Evolutionary conservation across 2,113 vertebrate species (phyloP), one percentile per base, ranked within the genome.

Genomic region (Brachyhypopomus occidentalis): DNA sequence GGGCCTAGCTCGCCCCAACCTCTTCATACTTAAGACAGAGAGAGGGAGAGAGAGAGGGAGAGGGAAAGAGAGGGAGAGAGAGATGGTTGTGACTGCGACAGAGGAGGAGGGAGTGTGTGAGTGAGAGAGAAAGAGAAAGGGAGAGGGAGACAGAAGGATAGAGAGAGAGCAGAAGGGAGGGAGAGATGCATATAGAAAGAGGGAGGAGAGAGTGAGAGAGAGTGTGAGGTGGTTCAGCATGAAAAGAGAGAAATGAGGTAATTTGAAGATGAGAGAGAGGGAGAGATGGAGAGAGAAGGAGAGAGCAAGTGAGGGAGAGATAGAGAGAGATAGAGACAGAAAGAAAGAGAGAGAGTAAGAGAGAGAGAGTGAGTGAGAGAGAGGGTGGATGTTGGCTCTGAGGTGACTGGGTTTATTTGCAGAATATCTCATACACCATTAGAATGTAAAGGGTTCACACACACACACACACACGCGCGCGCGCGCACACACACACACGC

Each of bases 11-110:
- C 92, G 92, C 30, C 88, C 91, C 91, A 92, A 91, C 88, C 92
- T 91, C 91, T 92, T 93, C 92, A 95, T 94, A 90, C 94, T 95
- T 94, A 93, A 94, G 93, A 94, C 90, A 91, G 89, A 91, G 89
- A 87, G 85, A 90, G 88, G 88, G 91, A 88, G 87, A 82, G 85
- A 36, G 71, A 72, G 74, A 55, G 69, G 64, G 79, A 75, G 82
- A 74, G 88, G 83, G 86, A 75, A 85, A 79, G 78, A 86, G 86
- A 75, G 82, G 81, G 82, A 84, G 56, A 91, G 85, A 80, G 82
- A 86, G 90, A 88, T 63, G 74, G 78, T 83, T 17, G 79, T 17
- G 58, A 78, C 76, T 67, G 79, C 73, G 72, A 85, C 30, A 75
- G 82, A 77, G 76, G 66, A 62, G 48, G 80, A 72, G 77, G 84